These are phyloP conservation scores for Agrilus planipennis DNA, from an alignment of 1,140 invertebrate genomes.

Conservation along the genomic window DNA sequence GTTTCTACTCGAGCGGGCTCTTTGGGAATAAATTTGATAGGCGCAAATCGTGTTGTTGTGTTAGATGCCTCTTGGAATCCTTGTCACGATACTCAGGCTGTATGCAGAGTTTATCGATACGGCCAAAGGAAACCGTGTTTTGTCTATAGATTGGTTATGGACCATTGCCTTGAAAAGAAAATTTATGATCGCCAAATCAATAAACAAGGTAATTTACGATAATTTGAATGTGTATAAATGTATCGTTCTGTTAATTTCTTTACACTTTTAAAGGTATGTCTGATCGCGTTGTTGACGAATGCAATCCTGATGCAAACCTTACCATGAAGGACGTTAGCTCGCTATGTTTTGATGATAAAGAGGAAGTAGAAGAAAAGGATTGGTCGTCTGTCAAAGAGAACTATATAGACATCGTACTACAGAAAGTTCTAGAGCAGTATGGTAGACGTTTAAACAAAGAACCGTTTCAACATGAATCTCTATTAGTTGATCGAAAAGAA, in stretches of 20 bases:
- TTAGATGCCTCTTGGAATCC: constrained; percentile 99
- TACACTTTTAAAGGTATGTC: constrained; percentile 54
- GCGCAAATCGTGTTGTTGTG: constrained; percentile 93
- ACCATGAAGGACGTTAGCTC: constrained; percentile 91
- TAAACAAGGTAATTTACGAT: constrained; percentile 60
- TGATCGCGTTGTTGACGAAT: constrained; percentile 94
- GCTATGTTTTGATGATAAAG: constrained; percentile 84
- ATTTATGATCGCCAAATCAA: constrained; percentile 98
- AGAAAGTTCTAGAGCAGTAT: constrained; percentile 51
- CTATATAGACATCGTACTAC: constrained; percentile 72
- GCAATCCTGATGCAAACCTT: constrained; percentile 91
- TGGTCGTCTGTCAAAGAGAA: constrained; percentile 55
- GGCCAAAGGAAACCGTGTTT: constrained; percentile 90
- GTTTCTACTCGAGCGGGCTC: constrained; percentile 97
- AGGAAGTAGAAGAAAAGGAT: constrained; percentile 62
- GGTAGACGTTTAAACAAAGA: constrained; percentile 67
- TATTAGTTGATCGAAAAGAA: constrained; percentile 91
- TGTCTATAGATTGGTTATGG: constrained; percentile 92
- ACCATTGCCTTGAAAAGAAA: constrained; percentile 93
- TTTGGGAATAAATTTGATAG: constrained; percentile 93
- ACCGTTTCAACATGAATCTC: constrained; percentile 94
- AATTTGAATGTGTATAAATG: background rate
- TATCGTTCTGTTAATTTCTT: background rate
- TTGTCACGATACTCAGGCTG: constrained; percentile 98
- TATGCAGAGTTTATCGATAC: constrained; percentile 94